Evolutionary conservation across 2,888 invertebrate genomes (phyloP), one percentile per base, ranked within the genome.

Genomic region (Leptinotarsa tumamoca): DNA sequence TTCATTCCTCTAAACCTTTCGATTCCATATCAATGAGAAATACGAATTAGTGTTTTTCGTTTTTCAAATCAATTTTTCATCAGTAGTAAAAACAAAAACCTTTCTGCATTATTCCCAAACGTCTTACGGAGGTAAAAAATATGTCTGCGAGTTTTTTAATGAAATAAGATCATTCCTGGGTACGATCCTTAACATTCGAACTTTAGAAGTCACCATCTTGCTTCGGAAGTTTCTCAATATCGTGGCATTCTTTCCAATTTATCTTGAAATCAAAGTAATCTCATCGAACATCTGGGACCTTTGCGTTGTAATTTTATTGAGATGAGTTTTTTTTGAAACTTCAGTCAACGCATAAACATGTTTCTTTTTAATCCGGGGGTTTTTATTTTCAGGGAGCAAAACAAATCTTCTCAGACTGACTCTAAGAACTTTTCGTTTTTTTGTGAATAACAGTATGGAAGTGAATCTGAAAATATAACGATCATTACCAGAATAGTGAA

Each of bases 211-310:
- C 33, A 56, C 18, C 69, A 43, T 69, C 43, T 54, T 49, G 58
- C 17, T 18, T 17, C 49, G 58, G 23, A 70, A 70, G 70, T 70
- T 70, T 70, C 58, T 58, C 58, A 70, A 70, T 70, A 70, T 70
- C 43, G 58, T 15, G 54, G 70, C 49, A 23, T 76, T 71, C 68
- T 72, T 61, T 68, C 43, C 43, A 73, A 76, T 73, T 76, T 71
- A 71, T 68, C 61, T 33, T 49, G 67, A 71, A 76, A 76, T 76
- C 72, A 76, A 76, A 71, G 73, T 74, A 76, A 73, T 76, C 58
- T 68, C 54, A 71, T 74, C 68, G 73, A 76, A 76, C 76, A 76
- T 73, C 76, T 76, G 76, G 66, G 67, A 76, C 71, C 68, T 51
- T 71, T 70, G 56, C 71, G 68, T 69, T 63, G 74, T 71, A 43